Evolutionary conservation across 2,888 invertebrate species (phyloP).

Genomic region (Athrips mouffetella): DNA sequence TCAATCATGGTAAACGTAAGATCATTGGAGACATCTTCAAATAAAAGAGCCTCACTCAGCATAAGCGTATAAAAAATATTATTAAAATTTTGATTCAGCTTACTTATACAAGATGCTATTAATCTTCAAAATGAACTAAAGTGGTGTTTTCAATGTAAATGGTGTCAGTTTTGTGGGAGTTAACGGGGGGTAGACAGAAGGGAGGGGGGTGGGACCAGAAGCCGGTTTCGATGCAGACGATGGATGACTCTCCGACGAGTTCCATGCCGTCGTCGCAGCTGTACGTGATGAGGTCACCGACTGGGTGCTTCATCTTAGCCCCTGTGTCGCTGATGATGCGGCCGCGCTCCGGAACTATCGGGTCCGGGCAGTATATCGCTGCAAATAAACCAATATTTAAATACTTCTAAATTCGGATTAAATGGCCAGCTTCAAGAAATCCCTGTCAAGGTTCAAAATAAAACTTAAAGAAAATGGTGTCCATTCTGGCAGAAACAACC

Average conservation of each 20-base stretch:
- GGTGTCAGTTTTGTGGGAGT: slow-evolving; percentile 53
- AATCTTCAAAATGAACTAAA: slow-evolving; percentile 53
- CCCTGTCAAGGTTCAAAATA: too few relatives aligned
- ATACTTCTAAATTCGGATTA: not conserved
- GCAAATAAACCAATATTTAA: slow-evolving; percentile 27
- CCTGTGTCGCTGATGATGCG: slow-evolving; percentile 59
- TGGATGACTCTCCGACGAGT: slow-evolving; percentile 85
- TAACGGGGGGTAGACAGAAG: slow-evolving; percentile 79
- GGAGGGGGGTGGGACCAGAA: slow-evolving; percentile 93
- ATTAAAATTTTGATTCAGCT: too few relatives aligned
- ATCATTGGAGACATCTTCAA: too few relatives aligned
- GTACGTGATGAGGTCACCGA: slow-evolving; percentile 89
- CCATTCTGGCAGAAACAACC: too few relatives aligned
- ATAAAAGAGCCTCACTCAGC: too few relatives aligned
- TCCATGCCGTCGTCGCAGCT: slow-evolving; percentile 61
- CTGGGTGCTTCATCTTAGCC: slow-evolving; percentile 80
- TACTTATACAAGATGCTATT: not conserved
- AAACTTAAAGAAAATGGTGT: too few relatives aligned
- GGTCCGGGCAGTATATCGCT: slow-evolving; percentile 91
- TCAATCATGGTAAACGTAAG: too few relatives aligned
- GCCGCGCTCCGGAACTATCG: slow-evolving; percentile 85
- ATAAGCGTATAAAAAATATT: too few relatives aligned
- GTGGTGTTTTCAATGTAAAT: slow-evolving; percentile 66
- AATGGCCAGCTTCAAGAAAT: too few relatives aligned
- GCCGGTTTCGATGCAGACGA: slow-evolving; percentile 92